Evolutionary conservation across 2,888 invertebrate genomes (phyloP).

Genomic region (Ochropleura leucogaster): DNA sequence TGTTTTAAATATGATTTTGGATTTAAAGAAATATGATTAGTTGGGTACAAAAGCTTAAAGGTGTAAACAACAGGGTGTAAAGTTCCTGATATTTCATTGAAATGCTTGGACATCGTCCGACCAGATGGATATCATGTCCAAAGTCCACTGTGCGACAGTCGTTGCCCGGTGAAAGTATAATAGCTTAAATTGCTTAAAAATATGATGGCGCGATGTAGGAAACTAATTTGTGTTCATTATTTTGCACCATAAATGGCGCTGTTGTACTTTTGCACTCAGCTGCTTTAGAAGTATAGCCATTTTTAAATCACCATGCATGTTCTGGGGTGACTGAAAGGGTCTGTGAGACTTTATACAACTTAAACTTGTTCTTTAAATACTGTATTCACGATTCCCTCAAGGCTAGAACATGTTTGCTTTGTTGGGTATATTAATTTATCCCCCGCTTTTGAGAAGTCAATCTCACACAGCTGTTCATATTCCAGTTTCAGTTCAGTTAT

Average conservation of each 20-base stretch:
- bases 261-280: not conserved
- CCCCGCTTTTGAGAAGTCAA: not conserved
- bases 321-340: not conserved
- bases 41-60: too few species aligned
- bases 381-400: not conserved
- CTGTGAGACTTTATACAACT: not conserved
- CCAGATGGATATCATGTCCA: too few species aligned
- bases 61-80: too few species aligned
- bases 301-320: not conserved
- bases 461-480: not conserved
- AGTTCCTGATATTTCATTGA: too few species aligned
- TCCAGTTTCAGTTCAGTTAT: too few species aligned
- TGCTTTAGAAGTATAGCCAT: not conserved
- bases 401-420: not conserved
- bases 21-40: too few species aligned
- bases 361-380: not conserved
- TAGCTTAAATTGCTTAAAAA: not conserved
- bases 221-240: not conserved
- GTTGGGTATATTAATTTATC: not conserved
- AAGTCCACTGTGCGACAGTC: too few species aligned
- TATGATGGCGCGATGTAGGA: not conserved
- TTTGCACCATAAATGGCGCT: not conserved
- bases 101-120: too few species aligned
- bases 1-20: not conserved
- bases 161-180: too few species aligned